Evolutionary conservation across 2,113 vertebrate genomes (phyloP).

Genomic region (Pavo muticus): DNA sequence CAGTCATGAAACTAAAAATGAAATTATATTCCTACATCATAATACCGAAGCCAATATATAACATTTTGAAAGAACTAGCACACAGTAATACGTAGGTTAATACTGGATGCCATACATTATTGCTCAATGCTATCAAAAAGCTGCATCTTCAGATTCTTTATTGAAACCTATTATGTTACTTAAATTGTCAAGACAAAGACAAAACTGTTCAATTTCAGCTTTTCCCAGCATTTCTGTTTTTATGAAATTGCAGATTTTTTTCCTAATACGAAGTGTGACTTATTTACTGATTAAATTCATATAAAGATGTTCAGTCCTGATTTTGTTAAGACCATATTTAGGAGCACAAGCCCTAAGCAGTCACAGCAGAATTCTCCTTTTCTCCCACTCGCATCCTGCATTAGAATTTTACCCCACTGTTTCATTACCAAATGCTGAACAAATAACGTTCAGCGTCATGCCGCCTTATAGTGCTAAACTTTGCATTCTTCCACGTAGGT

Average conservation of each 20-base stretch:
- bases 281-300: slow-evolving; percentile 54
- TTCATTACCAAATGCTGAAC: slow-evolving; percentile 12
- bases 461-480: neutral
- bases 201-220: slow-evolving; percentile 51
- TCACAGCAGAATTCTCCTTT: neutral
- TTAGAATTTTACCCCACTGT: slow-evolving; percentile 20
- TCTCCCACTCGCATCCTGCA: neutral
- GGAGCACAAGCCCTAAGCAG: neutral
- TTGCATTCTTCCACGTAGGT: neutral
- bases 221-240: slow-evolving; percentile 32
- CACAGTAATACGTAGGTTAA: slow-evolving; percentile 42
- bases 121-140: slow-evolving; percentile 36
- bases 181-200: slow-evolving; percentile 55
- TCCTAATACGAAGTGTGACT: slow-evolving; percentile 7
- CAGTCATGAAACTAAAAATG: slow-evolving; percentile 35
- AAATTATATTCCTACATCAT: slow-evolving; percentile 31
- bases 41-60: slow-evolving; percentile 26
- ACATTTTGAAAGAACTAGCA: slow-evolving; percentile 39
- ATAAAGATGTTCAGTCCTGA: neutral
- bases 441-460: neutral
- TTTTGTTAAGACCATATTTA: neutral
- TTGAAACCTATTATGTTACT: slow-evolving; percentile 51
- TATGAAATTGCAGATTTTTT: slow-evolving; percentile 9
- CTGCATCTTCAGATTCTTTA: slow-evolving; percentile 41
- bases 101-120: slow-evolving; percentile 14